Evolutionary conservation across 2,888 invertebrate species (phyloP).

Genomic region (Cryptocheilus praepositus): DNA sequence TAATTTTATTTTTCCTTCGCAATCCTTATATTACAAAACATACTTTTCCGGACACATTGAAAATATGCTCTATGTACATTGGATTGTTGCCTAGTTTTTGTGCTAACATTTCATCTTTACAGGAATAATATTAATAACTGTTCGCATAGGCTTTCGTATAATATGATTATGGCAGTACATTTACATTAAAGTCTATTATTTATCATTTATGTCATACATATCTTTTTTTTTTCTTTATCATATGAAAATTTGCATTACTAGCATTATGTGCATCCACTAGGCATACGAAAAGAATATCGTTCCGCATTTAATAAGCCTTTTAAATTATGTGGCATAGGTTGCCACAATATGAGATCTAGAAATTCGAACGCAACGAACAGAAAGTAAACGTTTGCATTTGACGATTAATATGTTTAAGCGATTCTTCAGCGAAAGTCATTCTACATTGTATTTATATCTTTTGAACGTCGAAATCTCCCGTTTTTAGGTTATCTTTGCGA

Average conservation of each 20-base stretch:
- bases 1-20: conserved; percentile 72
- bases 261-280: conserved; percentile 63
- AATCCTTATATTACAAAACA: conserved; percentile 75
- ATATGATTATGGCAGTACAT: conserved; percentile 74
- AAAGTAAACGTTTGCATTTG: conserved; percentile 34
- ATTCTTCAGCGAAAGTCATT: conserved; percentile 25
- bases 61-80: conserved; percentile 75
- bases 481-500: conserved; percentile 47
- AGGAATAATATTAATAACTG: conserved; percentile 70
- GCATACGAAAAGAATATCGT: conserved; percentile 50
- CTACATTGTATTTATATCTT: conserved; percentile 27
- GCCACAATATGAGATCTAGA: conserved; percentile 57
- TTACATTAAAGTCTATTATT: conserved; percentile 72
- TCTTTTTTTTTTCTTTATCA: conserved; percentile 38
- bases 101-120: conserved; percentile 68
- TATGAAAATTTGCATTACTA: conserved; percentile 59
- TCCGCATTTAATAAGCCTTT: conserved; percentile 38
- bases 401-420: conserved; percentile 30
- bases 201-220: conserved; percentile 57
- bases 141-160: conserved; percentile 71
- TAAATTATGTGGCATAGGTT: conserved; percentile 36
- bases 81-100: conserved; percentile 65
- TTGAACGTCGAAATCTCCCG: conserved; percentile 22
- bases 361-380: conserved; percentile 42
- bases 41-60: conserved; percentile 75